These are phyloP conservation scores for Crematogaster levior DNA, from an alignment of 2,888 invertebrate species.

Conservation along the genomic window DNA sequence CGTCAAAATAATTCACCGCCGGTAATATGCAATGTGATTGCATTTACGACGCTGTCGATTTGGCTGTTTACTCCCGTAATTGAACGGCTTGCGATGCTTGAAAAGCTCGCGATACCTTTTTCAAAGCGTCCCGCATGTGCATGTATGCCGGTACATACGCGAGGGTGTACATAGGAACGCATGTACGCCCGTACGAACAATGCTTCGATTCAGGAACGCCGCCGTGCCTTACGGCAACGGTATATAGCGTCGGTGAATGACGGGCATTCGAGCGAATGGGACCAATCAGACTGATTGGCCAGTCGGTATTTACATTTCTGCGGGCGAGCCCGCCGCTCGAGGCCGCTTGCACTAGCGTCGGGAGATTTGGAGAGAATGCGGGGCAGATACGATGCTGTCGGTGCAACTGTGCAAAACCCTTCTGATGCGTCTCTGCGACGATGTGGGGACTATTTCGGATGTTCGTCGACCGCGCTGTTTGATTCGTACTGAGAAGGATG, in stretches of 20 bases:
- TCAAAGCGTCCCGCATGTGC: constrained; percentile 27
- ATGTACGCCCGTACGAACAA: constrained; percentile 70
- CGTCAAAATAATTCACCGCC: background rate
- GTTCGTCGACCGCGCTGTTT: constrained; percentile 25
- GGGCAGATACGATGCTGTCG: constrained; percentile 42
- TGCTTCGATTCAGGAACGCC: constrained; percentile 74
- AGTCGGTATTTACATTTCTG: constrained; percentile 84
- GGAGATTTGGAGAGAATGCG: constrained; percentile 68
- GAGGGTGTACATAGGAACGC: constrained; percentile 27
- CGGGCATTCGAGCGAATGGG: constrained; percentile 83
- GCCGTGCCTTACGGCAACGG: constrained; percentile 70
- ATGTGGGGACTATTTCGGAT: constrained; percentile 43
- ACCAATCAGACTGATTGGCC: constrained; percentile 85
- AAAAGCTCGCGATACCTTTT: constrained; percentile 51
- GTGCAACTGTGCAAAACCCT: constrained; percentile 43
- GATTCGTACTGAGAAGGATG: constrained; percentile 8
- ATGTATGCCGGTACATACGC: constrained; percentile 16
- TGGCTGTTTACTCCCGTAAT: constrained; percentile 32
- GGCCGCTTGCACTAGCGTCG: constrained; percentile 59
- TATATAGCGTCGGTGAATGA: constrained; percentile 79
- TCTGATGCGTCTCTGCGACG: constrained; percentile 38
- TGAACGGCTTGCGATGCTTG: constrained; percentile 21
- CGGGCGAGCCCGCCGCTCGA: constrained; percentile 72
- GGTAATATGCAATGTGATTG: background rate
- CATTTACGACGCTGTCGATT: background rate